Evolutionary conservation across 1,140 invertebrate genomes (phyloP).

Genomic region (Cydia fagiglandana): DNA sequence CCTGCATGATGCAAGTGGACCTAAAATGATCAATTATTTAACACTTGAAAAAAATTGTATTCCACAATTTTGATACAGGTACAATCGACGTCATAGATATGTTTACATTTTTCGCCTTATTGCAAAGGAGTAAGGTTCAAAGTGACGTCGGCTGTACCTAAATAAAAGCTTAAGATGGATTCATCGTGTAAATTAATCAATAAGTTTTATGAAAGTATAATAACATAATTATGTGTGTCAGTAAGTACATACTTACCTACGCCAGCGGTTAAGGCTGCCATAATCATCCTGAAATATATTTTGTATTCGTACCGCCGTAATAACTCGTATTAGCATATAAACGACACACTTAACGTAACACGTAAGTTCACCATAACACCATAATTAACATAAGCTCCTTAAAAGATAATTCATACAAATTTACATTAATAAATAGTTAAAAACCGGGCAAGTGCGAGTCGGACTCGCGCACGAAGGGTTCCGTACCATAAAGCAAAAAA

Average conservation of each 20-base stretch:
- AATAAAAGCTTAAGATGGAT: no score
- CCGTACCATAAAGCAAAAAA: no score
- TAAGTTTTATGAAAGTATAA: neutral
- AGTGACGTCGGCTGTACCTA: no score
- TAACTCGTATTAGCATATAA: constrained; percentile 16
- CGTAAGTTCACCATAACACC: constrained; percentile 19
- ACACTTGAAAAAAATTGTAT: no score
- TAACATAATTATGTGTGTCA: neutral
- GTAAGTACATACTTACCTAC: neutral
- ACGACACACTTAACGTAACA: constrained; percentile 12
- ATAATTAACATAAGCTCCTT: constrained; percentile 21
- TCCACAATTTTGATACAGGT: no score
- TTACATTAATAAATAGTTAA: neutral
- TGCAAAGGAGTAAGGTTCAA: no score
- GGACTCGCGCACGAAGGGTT: no score
- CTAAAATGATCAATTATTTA: no score
- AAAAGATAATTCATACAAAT: neutral
- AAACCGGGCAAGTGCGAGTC: no score
- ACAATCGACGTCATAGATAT: no score
- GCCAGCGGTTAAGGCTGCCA: neutral
- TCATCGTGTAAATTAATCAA: neutral
- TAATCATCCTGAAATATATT: constrained; percentile 13
- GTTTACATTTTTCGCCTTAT: no score
- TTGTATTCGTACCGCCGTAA: neutral
- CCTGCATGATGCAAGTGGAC: no score